Base-by-base conservation (phyloP, 1,140 invertebrate genomes). In the Nomia melanderi region DNA sequence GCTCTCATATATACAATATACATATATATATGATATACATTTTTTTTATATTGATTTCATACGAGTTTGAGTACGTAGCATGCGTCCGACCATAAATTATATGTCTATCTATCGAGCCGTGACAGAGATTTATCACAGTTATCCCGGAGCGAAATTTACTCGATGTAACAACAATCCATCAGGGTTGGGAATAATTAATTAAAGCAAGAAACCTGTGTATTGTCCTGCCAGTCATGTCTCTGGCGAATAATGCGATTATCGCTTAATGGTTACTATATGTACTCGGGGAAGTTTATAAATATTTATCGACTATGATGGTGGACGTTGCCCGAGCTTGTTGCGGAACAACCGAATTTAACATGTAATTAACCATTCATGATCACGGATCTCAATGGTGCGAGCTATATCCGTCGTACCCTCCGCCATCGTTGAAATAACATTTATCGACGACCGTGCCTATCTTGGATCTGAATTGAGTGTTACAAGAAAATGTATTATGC, bases 61-160 rank as follows among this genome's bases (percentile, higher is more conserved):
- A 53, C 27, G 33, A 17, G 63, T 59, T 47, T 60, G 41, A 62
- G 50, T 62, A 41, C 66, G 25, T 23, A 29, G 7, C 14, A 27
- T 66, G 56, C 60, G n/a, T 20, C 27, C n/a, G 44, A 47, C 33
- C 66, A 62, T 70, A 70, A 77, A 77, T 77, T 70, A 70, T 57
- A 77, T 39, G 31, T 20, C 54, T 67, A 66, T 76, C 64, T 59
- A 76, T 77, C 44, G 44, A 50, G 31, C 56, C 57, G 36, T 54
- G 74, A 36, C 74, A 62, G 74, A 77, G 66, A 77, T 77, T 77
- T 77, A 77, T 77, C 74, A 25, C 66, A 50, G 44, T 70, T 70
- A 69, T 76, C 54, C 14, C 53, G 25, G 31, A 14, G 41, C 41
- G 74, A 62, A 77, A 62, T 70, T 60, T 71, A 71, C 65, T 71